phyloP scores from a whole-genome alignment of 2,797 vertebrate genomes.

The Gymnothorax reevesii region DNA sequence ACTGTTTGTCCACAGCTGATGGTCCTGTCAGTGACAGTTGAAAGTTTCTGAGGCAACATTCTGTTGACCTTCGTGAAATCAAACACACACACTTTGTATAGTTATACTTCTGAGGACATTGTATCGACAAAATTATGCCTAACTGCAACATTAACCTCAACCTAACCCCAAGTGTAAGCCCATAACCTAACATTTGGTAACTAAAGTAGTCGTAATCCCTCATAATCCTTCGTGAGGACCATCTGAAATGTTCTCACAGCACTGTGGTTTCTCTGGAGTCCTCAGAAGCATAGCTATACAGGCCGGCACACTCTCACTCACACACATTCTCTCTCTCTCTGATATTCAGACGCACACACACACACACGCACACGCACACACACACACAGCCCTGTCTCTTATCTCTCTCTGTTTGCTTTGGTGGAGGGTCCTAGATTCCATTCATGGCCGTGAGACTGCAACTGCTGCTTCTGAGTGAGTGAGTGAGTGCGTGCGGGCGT shows the following conservation, averaged over 20 bases:
- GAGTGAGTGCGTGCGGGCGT: no score
- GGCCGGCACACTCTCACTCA: background rate
- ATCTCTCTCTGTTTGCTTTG: constrained; percentile 11
- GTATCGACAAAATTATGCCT: no score
- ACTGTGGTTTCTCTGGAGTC: no score
- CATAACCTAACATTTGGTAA: no score
- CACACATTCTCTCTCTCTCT: background rate
- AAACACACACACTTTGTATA: no score
- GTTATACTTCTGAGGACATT: no score
- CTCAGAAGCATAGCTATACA: no score
- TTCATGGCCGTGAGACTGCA: background rate
- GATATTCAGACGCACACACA: background rate
- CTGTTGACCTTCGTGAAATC: background rate
- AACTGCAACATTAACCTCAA: no score
- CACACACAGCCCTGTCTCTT: background rate
- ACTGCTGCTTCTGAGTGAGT: background rate
- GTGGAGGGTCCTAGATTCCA: background rate
- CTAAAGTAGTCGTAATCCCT: no score
- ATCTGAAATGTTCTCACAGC: no score
- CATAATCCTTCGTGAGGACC: no score
- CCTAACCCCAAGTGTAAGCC: no score
- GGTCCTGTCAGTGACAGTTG: background rate
- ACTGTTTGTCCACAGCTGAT: background rate
- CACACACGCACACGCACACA: background rate
- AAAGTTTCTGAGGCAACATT: constrained; percentile 21